Evolutionary conservation across 2,797 vertebrate genomes (phyloP).

Genomic region (Avahi laniger): DNA sequence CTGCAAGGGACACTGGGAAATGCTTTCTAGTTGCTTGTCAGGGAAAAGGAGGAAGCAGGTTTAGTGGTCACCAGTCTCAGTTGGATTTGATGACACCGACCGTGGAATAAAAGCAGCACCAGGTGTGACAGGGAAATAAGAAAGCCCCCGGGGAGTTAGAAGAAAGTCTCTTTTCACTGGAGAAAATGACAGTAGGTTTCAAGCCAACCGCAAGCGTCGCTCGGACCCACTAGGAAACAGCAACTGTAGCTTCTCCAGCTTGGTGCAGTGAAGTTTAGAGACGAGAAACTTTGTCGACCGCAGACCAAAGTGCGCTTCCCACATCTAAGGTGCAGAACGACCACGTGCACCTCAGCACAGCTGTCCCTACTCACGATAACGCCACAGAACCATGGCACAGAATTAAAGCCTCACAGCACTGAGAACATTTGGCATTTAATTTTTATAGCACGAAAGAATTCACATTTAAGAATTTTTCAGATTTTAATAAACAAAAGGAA

Average conservation of each 20-base stretch:
- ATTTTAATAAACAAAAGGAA: neutral
- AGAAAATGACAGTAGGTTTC: neutral
- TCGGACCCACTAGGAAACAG: neutral
- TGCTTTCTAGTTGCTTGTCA: accelerated
- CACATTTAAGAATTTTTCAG: neutral
- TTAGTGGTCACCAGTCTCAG: neutral
- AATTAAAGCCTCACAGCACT: neutral
- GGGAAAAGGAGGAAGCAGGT: too few species aligned
- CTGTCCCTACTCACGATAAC: too few species aligned
- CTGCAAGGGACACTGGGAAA: neutral
- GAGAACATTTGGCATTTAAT: neutral
- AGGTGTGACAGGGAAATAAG: neutral
- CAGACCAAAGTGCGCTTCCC: neutral
- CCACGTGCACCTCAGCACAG: accelerated
- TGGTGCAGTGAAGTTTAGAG: neutral
- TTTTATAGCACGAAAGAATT: neutral
- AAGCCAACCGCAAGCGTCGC: neutral
- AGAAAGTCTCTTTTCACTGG: neutral
- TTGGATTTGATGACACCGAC: too few species aligned
- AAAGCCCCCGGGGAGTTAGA: neutral
- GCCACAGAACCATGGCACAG: neutral
- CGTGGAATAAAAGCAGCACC: neutral
- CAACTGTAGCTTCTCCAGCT: neutral
- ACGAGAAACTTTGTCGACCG: neutral
- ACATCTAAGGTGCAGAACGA: neutral